Evolutionary conservation across 2,888 invertebrate genomes (phyloP).

Genomic region (Cryptosula pallasiana): DNA sequence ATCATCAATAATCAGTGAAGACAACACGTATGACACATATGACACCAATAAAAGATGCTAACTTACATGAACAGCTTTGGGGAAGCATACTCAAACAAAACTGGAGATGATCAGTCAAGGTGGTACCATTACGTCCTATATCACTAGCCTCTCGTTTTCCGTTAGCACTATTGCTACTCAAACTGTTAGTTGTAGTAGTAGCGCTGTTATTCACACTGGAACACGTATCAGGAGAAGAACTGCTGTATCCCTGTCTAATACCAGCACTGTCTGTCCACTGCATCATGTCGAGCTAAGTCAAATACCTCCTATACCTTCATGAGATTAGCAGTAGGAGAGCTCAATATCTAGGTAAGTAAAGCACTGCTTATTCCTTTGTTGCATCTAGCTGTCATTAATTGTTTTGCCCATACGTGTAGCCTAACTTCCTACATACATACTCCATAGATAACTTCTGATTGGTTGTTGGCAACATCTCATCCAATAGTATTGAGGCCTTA

Average conservation of each 20-base stretch:
- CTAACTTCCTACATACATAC: neutral
- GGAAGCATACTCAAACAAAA: slow-evolving; percentile 20
- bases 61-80: slow-evolving; percentile 15
- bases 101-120: slow-evolving; percentile 4
- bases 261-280: slow-evolving; percentile 6
- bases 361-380: neutral
- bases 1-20: too few species aligned
- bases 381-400: too few species aligned
- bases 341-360: neutral
- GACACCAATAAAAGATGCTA: neutral
- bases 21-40: too few species aligned
- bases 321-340: neutral
- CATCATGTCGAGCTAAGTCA: neutral
- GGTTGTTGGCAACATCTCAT: neutral
- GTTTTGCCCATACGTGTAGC: neutral
- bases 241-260: neutral
- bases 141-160: neutral
- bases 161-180: neutral
- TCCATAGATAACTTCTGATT: neutral
- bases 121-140: neutral
- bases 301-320: neutral
- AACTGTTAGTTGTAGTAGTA: neutral
- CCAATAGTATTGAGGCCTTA: neutral
- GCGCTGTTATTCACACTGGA: neutral
- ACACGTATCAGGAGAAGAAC: neutral